Percentiles rank a stretch among this genome's conserved stretches.
These are phyloP conservation scores for Trichogramma pretiosum DNA, from an alignment of 1,140 invertebrate genomes.

Conservation along the genomic window DNA sequence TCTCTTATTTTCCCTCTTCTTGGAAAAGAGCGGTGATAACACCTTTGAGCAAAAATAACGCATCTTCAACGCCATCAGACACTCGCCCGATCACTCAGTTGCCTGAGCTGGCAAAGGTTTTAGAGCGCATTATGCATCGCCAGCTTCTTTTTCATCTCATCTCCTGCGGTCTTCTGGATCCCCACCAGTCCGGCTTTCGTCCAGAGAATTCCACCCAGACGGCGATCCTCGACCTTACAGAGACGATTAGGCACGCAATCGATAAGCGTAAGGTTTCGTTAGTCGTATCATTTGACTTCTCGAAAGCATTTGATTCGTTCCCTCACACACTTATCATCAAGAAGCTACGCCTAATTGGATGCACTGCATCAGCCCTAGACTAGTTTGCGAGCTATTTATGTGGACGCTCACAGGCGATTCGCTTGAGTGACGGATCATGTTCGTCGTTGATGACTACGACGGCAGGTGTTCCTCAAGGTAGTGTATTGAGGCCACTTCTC, in stretches of 20 bases:
- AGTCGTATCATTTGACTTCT: slow-evolving; percentile 29
- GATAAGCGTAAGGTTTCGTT: slow-evolving; percentile 24
- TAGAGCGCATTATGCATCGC: neutral
- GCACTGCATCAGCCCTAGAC: neutral
- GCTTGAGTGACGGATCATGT: neutral
- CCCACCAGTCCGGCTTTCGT: slow-evolving; percentile 28
- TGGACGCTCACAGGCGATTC: neutral
- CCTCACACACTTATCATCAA: slow-evolving; percentile 13
- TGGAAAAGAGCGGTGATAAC: too few relatives aligned
- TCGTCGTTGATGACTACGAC: neutral
- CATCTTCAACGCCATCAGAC: too few relatives aligned
- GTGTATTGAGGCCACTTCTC: neutral
- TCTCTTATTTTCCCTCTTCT: too few relatives aligned
- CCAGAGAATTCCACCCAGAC: slow-evolving; percentile 23
- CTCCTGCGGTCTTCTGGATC: neutral
- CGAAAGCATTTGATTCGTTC: slow-evolving; percentile 27
- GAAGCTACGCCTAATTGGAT: neutral
- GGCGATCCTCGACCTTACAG: slow-evolving; percentile 24
- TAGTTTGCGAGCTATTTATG: slow-evolving; percentile 11
- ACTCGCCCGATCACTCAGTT: slow-evolving; percentile 10
- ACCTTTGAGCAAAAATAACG: too few relatives aligned
- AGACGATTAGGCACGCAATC: slow-evolving; percentile 24
- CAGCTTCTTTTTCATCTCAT: neutral
- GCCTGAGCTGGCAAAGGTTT: neutral
- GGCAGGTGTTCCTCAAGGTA: neutral